Evolutionary conservation across 2,888 invertebrate genomes (phyloP), one percentile per base, ranked within the genome.

Genomic region (Polymixis flavicincta): DNA sequence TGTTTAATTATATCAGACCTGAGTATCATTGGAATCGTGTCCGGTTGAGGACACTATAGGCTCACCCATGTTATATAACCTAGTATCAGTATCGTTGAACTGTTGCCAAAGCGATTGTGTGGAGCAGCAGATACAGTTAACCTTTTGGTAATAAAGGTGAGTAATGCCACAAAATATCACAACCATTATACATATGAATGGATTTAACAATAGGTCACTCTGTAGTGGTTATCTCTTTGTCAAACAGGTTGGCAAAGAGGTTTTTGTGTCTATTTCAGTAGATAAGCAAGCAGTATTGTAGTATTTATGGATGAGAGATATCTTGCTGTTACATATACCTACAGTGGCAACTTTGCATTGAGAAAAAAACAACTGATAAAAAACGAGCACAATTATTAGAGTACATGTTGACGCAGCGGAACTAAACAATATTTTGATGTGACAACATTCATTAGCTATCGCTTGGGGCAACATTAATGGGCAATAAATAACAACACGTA

Each of bases 341-440:
- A 28, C 14, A 48, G 5, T 0, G 48, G 8, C n/a, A n/a, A n/a
- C n/a, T n/a, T n/a, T n/a, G n/a, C n/a, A n/a, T n/a, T n/a, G n/a
- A n/a, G n/a, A n/a, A n/a, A n/a, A n/a, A n/a, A n/a, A n/a, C n/a
- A n/a, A n/a, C n/a, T n/a, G n/a, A n/a, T n/a, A n/a, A n/a, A n/a
- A n/a, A n/a, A n/a, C 11, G 22, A 22, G 25, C 32, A 42, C 59
- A 73, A 73, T 73, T 48, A 73, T 37, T 60, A 55, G 17, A 61
- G 19, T 28, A 80, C 13, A 13, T 57, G 54, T 74, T 42, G 54
- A 71, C 32, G 28, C 42, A 25, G 32, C 28, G n/a, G 4, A 52
- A 63, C 59, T 17, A 69, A 45, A 60, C 80, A 67, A 70, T 73
- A 80, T 76, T 64, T 50, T 65, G 63, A 64, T 60, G 25, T 55